Base-by-base conservation (phyloP, 2,888 invertebrate genomes). In the Archips xylosteana region DNA sequence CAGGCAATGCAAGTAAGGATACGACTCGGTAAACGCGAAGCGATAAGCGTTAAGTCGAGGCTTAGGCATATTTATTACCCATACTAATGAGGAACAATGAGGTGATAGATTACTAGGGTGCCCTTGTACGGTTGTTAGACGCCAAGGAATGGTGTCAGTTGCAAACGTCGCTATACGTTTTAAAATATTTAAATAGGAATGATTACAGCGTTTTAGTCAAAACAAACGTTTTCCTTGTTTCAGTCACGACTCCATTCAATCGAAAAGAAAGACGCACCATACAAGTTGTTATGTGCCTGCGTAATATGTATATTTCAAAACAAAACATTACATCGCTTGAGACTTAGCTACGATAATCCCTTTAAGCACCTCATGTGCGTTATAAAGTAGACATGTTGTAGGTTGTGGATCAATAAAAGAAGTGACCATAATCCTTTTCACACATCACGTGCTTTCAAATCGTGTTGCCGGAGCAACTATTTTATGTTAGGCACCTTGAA, bases 1-100 rank as follows among this genome's bases (percentile, higher is more conserved):
- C 82, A 81, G 69, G 69, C 60, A 32, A 64, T 74, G 60, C 60
- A 64, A 68, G 67, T 73, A 61, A 74, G 61, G 64, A 36, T 61
- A 51, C 47, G 63, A 63, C 32, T 47, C 34, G 51, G 65, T 36
- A 57, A 47, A 63, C 42, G 39, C 47, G 42, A 64, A 68, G 59
- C 68, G 73, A 73, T 69, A 69, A 73, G 68, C 73, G 47, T 49
- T 57, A 68, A 72, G 68, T 63, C 39, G 34, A 62, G 59, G 49
- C 68, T 12, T 47, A 69, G 68, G 59, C 57, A 39, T 69, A 73
- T 73, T 73, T 73, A 73, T 73, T 64, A 51, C 68, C 59, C 73
- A 73, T 68, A 63, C 59, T 73, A 73, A 73, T 69, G 63, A 73
- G 68, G 61, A 45, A 45, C 68, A 32, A 59, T 49, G 63, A 63